Conservation (phyloP, 2,888 invertebrate genomes). For the Oxyscelio sp. region DNA sequence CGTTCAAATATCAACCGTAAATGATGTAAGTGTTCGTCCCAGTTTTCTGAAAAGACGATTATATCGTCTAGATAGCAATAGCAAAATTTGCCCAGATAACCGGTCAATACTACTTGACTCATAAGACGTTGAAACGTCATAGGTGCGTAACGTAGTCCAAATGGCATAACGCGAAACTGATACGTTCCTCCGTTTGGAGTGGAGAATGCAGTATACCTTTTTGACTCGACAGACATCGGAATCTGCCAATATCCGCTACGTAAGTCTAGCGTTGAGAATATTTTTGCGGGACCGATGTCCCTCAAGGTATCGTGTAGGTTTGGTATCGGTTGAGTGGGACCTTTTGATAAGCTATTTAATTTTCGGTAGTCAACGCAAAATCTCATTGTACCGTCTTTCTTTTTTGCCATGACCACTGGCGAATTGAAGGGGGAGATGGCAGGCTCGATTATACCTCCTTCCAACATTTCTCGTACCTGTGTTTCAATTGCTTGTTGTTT, state of each 20-base stretch:
- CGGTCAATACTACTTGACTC: slow-evolving; percentile 62
- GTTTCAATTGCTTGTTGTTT: neutral
- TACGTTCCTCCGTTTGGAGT: slow-evolving; percentile 79
- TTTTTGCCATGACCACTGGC: neutral
- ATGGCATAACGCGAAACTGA: slow-evolving; percentile 81
- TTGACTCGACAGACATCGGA: no score
- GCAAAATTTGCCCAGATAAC: no score
- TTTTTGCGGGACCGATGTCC: no score
- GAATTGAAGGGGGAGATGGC: neutral
- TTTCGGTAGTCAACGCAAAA: neutral
- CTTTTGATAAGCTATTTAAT: no score
- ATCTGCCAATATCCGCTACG: no score
- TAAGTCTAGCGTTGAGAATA: no score
- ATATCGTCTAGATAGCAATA: no score
- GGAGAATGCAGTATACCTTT: slow-evolving; percentile 77
- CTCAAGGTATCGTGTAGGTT: no score
- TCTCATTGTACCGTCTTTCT: neutral
- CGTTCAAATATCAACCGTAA: no score
- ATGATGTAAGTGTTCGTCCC: no score
- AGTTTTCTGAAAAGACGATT: no score
- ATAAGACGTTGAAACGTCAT: slow-evolving; percentile 81
- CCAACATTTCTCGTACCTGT: neutral
- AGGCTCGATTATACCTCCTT: neutral
- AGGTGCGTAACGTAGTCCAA: slow-evolving; percentile 79
- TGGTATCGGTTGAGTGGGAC: no score